Base-by-base conservation (phyloP, 2,797 vertebrate species). In the Phrynocephalus vlangalii region DNA sequence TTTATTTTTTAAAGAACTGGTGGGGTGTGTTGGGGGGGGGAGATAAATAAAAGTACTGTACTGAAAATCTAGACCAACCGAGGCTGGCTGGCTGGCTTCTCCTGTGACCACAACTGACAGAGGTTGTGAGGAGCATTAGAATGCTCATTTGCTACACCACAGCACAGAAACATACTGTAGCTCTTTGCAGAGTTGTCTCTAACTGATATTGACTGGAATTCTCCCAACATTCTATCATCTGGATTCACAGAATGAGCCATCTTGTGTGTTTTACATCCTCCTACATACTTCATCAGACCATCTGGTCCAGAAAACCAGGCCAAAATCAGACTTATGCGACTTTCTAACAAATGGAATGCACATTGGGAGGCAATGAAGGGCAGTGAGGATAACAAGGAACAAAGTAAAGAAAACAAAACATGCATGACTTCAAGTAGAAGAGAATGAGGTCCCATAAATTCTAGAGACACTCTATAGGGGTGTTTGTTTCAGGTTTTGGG, bases 221-320 rank as follows among this genome's bases (percentile, higher is more conserved):
- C 15, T 44, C 0, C 38, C 0, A 1, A 1, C 50, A 3, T 81
- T 38, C 30, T 33, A 78, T 78, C 8, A 11, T 75, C 90, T 77
- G 0, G 0, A 2, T 85, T 89, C 66, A 73, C 56, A 56, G 44
- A 86, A 91, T 13, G 8, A 1, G 86, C 4, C 0, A 83, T 48
- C 50, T 20, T 87, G 8, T 26, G 71, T 44, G 60, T 79, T 52
- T 83, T 70, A 78, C 85, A 82, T 79, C 50, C 83, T 91, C 73
- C 52, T 83, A 24, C 48, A 88, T 91, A 3, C 38, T 78, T 72
- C 28, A 84, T 50, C 44, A 84, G 90, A 71, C 24, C 71, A 87
- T 82, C 87, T 87, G 22, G 77, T 44, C 82, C 78, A 2, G 87
- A 83, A 87, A 87, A 48, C 22, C 8, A 86, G 81, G 22, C 2